Conservation (phyloP, 35 echinoderm and acorn worm genomes). For the Ophioderma brevispina region DNA sequence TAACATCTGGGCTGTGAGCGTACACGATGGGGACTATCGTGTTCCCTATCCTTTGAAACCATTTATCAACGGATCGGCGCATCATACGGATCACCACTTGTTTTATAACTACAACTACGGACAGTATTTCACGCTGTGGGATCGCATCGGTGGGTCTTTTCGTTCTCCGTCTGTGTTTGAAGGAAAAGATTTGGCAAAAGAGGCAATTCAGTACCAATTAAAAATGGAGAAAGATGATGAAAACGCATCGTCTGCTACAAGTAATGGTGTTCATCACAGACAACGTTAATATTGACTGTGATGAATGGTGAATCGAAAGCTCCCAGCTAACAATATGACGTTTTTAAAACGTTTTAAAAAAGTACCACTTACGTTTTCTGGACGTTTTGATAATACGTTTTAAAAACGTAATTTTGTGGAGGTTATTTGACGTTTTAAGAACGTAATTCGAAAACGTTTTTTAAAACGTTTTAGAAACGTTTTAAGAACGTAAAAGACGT, state of each 20-base stretch:
- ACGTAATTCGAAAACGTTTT: too few species aligned
- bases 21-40: slow-evolving; percentile 93
- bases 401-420: too few species aligned
- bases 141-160: slow-evolving; percentile 89
- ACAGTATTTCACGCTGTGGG: slow-evolving; percentile 98
- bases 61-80: slow-evolving; percentile 89
- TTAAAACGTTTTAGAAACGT: too few species aligned
- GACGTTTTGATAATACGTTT: too few species aligned
- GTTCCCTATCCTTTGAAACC: slow-evolving; percentile 76
- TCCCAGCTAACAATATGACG: too few species aligned
- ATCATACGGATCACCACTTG: slow-evolving; percentile 96
- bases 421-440: too few species aligned
- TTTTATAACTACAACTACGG: slow-evolving; percentile 99
- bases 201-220: slow-evolving; percentile 54
- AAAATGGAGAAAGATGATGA: not conserved
- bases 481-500: too few species aligned
- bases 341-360: too few species aligned
- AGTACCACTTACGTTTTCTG: too few species aligned
- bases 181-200: slow-evolving; percentile 70
- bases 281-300: too few species aligned
- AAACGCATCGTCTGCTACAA: not conserved
- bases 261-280: not conserved
- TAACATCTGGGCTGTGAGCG: slow-evolving; percentile 96
- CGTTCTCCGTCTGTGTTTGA: slow-evolving; percentile 73
- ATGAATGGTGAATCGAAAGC: too few species aligned